Conservation (phyloP, 2,113 vertebrate species). For the Sporophila hypoxantha region DNA sequence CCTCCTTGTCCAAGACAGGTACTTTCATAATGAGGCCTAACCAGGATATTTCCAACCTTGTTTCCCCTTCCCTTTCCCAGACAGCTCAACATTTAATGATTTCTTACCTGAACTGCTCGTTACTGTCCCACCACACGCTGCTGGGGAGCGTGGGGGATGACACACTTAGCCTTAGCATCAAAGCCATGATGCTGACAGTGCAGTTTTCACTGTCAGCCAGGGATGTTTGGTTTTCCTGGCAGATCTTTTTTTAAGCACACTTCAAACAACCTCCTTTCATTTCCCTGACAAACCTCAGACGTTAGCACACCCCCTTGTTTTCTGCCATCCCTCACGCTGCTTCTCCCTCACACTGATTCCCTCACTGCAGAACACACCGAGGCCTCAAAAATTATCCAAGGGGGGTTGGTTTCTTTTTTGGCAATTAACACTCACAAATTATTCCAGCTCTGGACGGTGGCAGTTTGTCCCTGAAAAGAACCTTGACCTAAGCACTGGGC, state of each 20-base stretch:
- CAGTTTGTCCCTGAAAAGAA: neutral
- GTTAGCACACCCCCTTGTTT: neutral
- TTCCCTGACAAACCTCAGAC: neutral
- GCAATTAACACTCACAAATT: neutral
- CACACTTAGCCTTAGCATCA: conserved; percentile 12
- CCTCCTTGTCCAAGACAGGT: neutral
- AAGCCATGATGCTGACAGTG: conserved; percentile 31
- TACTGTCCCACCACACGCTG: neutral
- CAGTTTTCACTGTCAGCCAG: conserved; percentile 26
- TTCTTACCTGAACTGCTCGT: neutral
- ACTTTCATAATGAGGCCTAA: neutral
- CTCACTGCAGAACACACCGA: rapidly evolving
- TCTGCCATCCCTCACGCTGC: neutral
- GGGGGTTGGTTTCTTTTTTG: neutral
- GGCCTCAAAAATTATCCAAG: neutral
- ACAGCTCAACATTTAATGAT: neutral
- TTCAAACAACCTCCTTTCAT: neutral
- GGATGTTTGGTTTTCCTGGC: neutral
- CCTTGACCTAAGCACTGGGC: neutral
- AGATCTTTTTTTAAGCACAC: conserved; percentile 6
- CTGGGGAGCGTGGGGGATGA: neutral
- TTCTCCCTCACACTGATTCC: neutral
- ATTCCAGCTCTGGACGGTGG: neutral
- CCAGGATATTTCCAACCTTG: neutral
- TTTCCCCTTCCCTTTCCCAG: neutral